Conservation (phyloP, 2,113 vertebrate genomes). For the Ochotona princeps region DNA sequence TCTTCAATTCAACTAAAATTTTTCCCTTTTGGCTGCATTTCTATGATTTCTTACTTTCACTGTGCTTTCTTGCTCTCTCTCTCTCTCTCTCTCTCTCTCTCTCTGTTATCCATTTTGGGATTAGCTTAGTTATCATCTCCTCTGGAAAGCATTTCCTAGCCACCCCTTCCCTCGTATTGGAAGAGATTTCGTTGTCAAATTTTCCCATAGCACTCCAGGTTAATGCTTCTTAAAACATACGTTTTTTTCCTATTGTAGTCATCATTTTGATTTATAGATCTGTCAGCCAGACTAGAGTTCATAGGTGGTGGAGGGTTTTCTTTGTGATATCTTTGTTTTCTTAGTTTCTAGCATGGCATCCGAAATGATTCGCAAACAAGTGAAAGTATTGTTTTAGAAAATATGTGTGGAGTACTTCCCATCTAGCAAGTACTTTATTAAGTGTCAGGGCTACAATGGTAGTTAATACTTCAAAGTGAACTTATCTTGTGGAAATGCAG, state of each 20-base stretch:
- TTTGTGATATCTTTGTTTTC: background rate
- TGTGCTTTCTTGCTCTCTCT: background rate
- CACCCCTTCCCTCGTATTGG: background rate
- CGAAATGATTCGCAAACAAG: slow-evolving; percentile 1
- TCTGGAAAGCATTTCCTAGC: background rate
- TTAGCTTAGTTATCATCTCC: background rate
- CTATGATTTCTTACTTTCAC: no score
- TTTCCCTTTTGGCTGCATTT: background rate
- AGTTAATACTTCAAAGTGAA: background rate
- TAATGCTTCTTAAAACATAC: background rate
- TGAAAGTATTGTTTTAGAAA: background rate
- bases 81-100: background rate
- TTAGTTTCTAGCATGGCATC: background rate
- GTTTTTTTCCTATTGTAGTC: background rate
- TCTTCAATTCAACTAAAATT: background rate
- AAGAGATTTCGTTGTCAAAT: background rate
- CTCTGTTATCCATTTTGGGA: background rate
- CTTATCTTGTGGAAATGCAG: background rate
- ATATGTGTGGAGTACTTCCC: background rate
- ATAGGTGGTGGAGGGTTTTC: background rate
- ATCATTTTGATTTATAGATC: background rate
- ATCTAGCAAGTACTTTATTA: background rate
- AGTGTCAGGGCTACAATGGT: background rate
- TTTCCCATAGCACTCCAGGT: background rate
- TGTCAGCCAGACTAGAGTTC: background rate